Percentiles rank a stretch among this genome's conserved stretches.
Conservation (phyloP, 2,797 vertebrate genomes). For the Sciurus carolinensis region DNA sequence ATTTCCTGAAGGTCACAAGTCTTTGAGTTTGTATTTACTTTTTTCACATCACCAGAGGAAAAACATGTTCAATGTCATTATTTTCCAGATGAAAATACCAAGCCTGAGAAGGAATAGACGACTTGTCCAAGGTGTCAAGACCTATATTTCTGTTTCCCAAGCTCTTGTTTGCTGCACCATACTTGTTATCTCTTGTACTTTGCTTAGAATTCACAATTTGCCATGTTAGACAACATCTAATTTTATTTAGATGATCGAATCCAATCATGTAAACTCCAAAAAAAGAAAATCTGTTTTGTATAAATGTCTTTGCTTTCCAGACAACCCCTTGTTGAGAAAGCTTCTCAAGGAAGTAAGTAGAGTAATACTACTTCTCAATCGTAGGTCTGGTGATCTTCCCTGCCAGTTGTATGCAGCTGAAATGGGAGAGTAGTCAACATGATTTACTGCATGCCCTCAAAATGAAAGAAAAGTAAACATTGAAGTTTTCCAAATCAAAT, state of each 20-base stretch:
- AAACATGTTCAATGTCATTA: neutral
- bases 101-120: neutral
- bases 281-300: conserved; percentile 8
- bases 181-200: neutral
- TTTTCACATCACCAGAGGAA: neutral
- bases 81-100: conserved; percentile 30
- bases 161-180: neutral
- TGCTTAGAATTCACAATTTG: conserved; percentile 28
- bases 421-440: neutral
- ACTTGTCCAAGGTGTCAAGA: neutral
- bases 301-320: conserved; percentile 48
- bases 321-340: conserved; percentile 27
- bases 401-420: neutral
- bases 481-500: neutral
- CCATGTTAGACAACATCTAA: neutral
- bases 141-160: neutral
- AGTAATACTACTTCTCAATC: neutral
- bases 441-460: neutral
- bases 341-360: neutral
- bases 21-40: neutral
- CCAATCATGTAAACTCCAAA: neutral
- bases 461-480: neutral
- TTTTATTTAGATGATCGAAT: conserved; percentile 32
- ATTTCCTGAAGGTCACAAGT: neutral
- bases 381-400: neutral